Evolutionary conservation across 2,797 vertebrate genomes (phyloP).

Genomic region (Diceros bicornis): DNA sequence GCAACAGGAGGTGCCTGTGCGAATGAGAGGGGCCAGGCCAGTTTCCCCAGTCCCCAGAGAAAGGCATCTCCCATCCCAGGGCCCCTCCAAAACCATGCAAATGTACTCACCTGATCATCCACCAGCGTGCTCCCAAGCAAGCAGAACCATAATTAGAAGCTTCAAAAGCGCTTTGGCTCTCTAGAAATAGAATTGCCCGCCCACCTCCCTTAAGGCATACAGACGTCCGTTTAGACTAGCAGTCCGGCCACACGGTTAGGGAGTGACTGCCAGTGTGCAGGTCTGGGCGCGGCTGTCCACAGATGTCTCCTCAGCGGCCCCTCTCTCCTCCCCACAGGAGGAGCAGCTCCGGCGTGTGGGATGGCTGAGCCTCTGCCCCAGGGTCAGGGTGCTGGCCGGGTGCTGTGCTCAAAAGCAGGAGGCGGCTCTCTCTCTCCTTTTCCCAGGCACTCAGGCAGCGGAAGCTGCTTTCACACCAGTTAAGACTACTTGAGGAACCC

Average conservation of each 20-base stretch:
- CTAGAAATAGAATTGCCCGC: not conserved
- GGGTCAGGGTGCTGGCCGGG: fast-evolving
- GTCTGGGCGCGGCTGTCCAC: no score
- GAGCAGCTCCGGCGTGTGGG: not conserved
- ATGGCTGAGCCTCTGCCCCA: not conserved
- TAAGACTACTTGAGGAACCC: not conserved
- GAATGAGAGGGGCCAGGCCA: not conserved
- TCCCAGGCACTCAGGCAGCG: not conserved
- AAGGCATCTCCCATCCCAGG: not conserved
- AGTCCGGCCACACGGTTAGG: not conserved
- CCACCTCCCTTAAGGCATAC: not conserved
- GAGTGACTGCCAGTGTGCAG: fast-evolving
- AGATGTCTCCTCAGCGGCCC: not conserved
- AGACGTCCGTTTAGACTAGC: not conserved
- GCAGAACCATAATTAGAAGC: not conserved
- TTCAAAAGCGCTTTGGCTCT: not conserved
- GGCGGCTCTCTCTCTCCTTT: not conserved
- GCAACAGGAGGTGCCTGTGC: not conserved
- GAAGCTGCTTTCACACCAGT: not conserved
- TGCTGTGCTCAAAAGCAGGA: not conserved
- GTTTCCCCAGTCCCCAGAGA: not conserved
- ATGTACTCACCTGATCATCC: not conserved
- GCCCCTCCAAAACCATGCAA: not conserved
- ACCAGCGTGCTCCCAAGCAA: not conserved
- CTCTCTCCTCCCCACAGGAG: fast-evolving